Conservation (phyloP, 2,113 vertebrate species). For the Anoura caudifer region DNA sequence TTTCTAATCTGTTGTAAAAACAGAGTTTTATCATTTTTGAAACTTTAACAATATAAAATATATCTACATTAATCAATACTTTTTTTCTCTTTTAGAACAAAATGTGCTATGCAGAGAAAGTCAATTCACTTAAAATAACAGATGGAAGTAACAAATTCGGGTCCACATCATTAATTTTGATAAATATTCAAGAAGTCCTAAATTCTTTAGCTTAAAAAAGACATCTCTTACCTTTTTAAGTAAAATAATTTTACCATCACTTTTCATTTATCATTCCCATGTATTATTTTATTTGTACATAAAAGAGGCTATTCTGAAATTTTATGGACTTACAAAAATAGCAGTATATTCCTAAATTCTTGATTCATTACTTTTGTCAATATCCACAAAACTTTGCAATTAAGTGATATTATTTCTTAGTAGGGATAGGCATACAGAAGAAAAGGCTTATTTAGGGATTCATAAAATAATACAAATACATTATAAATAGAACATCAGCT, state of each 20-base stretch:
- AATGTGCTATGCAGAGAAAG: constrained; percentile 62
- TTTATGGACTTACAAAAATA: constrained; percentile 43
- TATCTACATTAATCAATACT: constrained; percentile 66
- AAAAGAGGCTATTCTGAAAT: constrained; percentile 60
- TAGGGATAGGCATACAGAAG: not conserved
- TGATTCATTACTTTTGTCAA: not conserved
- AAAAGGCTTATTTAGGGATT: not conserved
- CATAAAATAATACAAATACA: not conserved
- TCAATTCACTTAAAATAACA: constrained; percentile 57
- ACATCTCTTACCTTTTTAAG: constrained; percentile 54
- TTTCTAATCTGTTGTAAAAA: constrained; percentile 64
- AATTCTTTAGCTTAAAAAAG: constrained; percentile 41
- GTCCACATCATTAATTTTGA: constrained; percentile 75
- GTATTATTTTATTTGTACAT: constrained; percentile 62
- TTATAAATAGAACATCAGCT: not conserved
- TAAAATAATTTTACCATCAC: constrained; percentile 69
- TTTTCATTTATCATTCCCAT: constrained; percentile 66
- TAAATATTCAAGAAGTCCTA: constrained; percentile 73
- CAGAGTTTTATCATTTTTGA: constrained; percentile 64
- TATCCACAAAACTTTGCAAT: not conserved
- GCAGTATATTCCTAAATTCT: not conserved
- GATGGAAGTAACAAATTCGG: constrained; percentile 57
- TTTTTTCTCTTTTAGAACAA: constrained; percentile 68
- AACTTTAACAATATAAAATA: constrained; percentile 61
- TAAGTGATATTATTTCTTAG: not conserved